These are phyloP conservation scores for Lophius piscatorius DNA, from an alignment of 2,113 vertebrate species.

Conservation along the genomic window DNA sequence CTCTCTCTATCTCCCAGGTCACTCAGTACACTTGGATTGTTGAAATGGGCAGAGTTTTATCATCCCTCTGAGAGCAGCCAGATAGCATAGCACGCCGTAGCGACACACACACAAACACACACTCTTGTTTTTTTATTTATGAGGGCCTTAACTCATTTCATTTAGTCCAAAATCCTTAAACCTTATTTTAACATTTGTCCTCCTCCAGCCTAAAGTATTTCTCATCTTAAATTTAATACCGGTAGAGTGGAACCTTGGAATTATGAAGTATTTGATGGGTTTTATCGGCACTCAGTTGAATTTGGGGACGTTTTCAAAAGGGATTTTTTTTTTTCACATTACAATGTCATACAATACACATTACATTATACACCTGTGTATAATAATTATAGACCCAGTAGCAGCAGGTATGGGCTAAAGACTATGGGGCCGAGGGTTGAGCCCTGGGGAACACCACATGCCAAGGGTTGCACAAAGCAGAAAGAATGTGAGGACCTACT, in stretches of 20 bases:
- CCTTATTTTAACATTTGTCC: neutral
- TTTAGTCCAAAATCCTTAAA: neutral
- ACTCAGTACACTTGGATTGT: conserved; percentile 22
- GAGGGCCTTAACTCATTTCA: neutral
- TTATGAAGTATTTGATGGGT: no score
- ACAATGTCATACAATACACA: no score
- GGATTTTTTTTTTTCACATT: no score
- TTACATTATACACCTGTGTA: no score
- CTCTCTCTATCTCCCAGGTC: conserved; percentile 41
- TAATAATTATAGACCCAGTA: no score
- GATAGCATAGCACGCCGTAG: neutral
- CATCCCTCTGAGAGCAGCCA: conserved; percentile 29
- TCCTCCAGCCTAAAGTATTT: neutral
- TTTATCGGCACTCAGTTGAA: no score
- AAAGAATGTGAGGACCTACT: no score
- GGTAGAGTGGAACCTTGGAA: neutral
- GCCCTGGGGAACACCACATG: no score
- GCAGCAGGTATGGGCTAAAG: no score
- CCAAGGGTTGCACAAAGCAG: no score
- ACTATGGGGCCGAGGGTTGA: no score
- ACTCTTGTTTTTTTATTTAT: neutral
- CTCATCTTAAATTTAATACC: neutral
- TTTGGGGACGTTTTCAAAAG: no score
- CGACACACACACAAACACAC: conserved; percentile 4
- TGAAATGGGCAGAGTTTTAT: conserved; percentile 38